A percentile compares a stretch with the other conserved stretches of the same genome.
phyloP scores from a whole-genome alignment of 2,797 vertebrate species.

The Hemitrygon akajei region DNA sequence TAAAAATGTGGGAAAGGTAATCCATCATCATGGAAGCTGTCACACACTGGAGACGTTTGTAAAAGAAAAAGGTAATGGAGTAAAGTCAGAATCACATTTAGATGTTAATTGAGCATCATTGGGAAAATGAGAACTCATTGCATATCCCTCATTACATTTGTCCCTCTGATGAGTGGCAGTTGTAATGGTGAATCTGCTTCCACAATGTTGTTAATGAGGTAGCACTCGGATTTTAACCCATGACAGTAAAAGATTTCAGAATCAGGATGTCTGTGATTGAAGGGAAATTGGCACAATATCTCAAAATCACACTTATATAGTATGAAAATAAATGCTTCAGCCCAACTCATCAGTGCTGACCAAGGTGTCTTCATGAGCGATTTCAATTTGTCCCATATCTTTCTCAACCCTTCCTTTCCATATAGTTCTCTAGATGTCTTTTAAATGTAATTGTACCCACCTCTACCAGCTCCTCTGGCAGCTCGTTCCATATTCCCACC shows the following conservation, averaged over 20 bases:
- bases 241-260: not conserved
- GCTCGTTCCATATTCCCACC: too few relatives aligned
- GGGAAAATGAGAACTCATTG: not conserved
- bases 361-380: too few relatives aligned
- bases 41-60: not conserved
- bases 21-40: not conserved
- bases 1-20: not conserved
- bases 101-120: not conserved
- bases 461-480: too few relatives aligned
- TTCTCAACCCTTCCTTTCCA: too few relatives aligned
- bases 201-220: not conserved
- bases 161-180: not conserved
- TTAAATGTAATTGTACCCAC: too few relatives aligned
- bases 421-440: too few relatives aligned
- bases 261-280: not conserved
- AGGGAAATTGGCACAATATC: too few relatives aligned
- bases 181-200: not conserved
- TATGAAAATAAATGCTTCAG: too few relatives aligned
- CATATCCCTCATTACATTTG: not conserved
- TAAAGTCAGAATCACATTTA: not conserved
- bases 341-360: too few relatives aligned
- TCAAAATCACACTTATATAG: too few relatives aligned
- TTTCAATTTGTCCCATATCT: too few relatives aligned
- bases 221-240: not conserved
- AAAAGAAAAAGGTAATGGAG: not conserved